Evolutionary conservation across 2,797 vertebrate genomes (phyloP).

Genomic region (Myoxocephalus aenaeus): DNA sequence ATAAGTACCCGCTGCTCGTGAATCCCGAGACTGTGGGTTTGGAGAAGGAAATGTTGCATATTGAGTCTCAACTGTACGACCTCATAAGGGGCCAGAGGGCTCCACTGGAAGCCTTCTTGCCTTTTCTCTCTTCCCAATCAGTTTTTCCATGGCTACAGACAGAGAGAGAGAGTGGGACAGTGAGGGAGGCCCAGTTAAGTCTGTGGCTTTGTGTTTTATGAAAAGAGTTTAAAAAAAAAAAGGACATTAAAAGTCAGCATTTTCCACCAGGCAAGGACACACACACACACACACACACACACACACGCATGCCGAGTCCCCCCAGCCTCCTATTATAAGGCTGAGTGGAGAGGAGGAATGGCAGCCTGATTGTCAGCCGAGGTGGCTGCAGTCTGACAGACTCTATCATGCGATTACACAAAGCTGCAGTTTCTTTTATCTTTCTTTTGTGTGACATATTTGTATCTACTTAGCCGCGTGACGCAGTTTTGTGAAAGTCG

Average conservation of each 20-base stretch:
- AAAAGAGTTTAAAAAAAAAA: conserved; percentile 76
- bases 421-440: neutral
- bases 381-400: conserved; percentile 30
- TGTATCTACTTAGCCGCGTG: neutral
- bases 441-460: neutral
- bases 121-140: conserved; percentile 55
- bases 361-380: conserved; percentile 54
- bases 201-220: conserved; percentile 84
- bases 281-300: conserved; percentile 23
- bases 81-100: conserved; percentile 41
- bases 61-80: conserved; percentile 11
- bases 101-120: conserved; percentile 53
- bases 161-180: conserved; percentile 50
- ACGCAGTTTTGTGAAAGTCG: conserved; percentile 5
- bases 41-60: conserved; percentile 24
- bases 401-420: conserved; percentile 9
- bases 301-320: conserved; percentile 35
- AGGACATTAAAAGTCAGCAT: conserved; percentile 82
- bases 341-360: conserved; percentile 78
- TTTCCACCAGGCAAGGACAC: conserved; percentile 76
- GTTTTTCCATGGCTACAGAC: conserved; percentile 71
- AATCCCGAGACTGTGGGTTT: conserved; percentile 10
- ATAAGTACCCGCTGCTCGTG: neutral
- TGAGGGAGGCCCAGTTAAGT: conserved; percentile 78
- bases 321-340: conserved; percentile 75